A percentile compares a stretch with the other conserved stretches of the same genome.
Conservation (phyloP, 2,113 vertebrate genomes). For the Rhabdornis inornatus region DNA sequence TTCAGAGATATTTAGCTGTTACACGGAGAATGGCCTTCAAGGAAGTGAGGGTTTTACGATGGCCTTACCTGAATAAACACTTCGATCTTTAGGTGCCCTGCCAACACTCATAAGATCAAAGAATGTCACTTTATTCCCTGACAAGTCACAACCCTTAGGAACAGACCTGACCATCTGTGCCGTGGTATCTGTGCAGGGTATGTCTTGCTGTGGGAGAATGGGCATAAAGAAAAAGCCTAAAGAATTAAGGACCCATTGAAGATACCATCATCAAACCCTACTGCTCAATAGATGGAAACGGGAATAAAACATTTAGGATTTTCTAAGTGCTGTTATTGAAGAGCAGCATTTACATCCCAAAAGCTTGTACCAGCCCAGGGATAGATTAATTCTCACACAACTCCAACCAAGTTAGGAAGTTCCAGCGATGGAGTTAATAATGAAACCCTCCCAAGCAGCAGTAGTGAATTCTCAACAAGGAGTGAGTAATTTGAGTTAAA, state of each 20-base stretch:
- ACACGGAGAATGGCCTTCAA: neutral
- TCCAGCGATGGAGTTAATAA: neutral
- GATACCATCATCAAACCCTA: neutral
- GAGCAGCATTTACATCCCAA: neutral
- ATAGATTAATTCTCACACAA: neutral
- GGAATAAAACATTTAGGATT: neutral
- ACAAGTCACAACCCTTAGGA: neutral
- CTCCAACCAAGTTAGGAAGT: neutral
- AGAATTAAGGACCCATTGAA: neutral
- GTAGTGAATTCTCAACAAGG: neutral
- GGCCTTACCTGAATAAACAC: neutral
- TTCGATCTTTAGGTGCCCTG: neutral
- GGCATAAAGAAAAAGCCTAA: neutral
- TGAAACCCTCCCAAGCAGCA: neutral
- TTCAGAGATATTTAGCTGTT: neutral
- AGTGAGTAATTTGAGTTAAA: neutral
- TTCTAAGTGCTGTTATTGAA: neutral
- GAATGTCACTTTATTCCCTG: neutral
- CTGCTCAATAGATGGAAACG: neutral
- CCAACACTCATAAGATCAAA: neutral
- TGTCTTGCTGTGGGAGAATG: rapidly evolving
- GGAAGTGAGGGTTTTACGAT: neutral
- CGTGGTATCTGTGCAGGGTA: too few relatives aligned
- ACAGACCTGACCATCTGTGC: neutral
- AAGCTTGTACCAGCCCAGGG: neutral